Base-by-base conservation (phyloP, 1,140 invertebrate genomes). In the Patella vulgata region DNA sequence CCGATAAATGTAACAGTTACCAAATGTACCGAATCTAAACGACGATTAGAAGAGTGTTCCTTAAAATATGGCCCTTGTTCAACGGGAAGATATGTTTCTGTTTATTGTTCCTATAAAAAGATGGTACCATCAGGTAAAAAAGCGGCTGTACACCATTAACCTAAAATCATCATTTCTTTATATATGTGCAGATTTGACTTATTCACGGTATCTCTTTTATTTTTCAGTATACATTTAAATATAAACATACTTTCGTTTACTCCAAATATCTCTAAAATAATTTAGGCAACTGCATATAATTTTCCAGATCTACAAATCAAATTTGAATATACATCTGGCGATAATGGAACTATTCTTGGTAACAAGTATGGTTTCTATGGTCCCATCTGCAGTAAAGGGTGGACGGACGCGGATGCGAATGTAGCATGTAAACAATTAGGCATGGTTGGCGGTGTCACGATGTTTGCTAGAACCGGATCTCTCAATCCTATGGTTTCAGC, bases 341-440 rank as follows among this genome's bases (percentile, higher is more conserved):
- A 73, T 50, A 62, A 63, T 53, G 71, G 68, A 1, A 40, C 50
- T 2, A 36, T 73, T 6, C 56, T 64, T 28, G 68, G 51, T 3
- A 62, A 71, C 48, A 53, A 61, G 17, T 73, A 73, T 52, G 67
- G 71, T 8, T 67, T 73, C 64, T 73, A 67, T 67, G 71, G 71
- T 8, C 71, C 71, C 0, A 63, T 73, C 0, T 73, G 71, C 42
- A 65, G 66, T 48, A 50, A 43, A n/a, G 61, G 58, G 33, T 73
- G 71, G 71, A 60, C 58, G 30, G 64, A 73, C 46, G 30, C 43
- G 2, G 63, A 73, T 27, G 71, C 75, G n/a, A 71, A 74, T 36
- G 71, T 71, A 19, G 70, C 71, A 27, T 78, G 75, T 56, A 53
- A 62, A n/a, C 69, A 73, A 19, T 55, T 78, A n/a, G 56, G 58